Evolutionary conservation across 2,797 vertebrate genomes (phyloP).

Genomic region (Todus mexicanus): DNA sequence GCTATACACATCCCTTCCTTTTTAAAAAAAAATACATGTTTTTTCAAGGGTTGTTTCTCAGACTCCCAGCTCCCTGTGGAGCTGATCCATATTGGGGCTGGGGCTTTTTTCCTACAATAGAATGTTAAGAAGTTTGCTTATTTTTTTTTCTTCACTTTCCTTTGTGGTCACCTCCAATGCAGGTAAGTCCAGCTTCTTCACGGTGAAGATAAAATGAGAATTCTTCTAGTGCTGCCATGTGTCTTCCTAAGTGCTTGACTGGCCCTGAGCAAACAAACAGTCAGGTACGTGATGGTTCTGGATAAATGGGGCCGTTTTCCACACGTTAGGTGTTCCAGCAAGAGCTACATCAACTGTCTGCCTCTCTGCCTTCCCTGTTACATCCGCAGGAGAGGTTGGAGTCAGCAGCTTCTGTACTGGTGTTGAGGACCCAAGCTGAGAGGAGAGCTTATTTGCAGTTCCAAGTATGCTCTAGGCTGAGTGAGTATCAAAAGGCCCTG

Average conservation of each 20-base stretch:
- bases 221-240: neutral
- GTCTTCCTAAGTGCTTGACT: neutral
- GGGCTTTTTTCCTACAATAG: neutral
- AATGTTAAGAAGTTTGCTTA: neutral
- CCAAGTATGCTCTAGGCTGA: neutral
- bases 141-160: neutral
- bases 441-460: neutral
- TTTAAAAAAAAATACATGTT: neutral
- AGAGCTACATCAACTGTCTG: neutral
- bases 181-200: neutral
- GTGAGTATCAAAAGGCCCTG: neutral
- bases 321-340: neutral
- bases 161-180: neutral
- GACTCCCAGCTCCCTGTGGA: neutral
- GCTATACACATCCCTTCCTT: neutral
- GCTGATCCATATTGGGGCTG: neutral
- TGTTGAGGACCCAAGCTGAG: neutral
- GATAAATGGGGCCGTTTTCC: neutral
- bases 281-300: neutral
- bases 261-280: neutral
- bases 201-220: neutral
- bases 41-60: neutral
- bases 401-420: neutral
- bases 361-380: neutral
- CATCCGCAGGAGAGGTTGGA: neutral